A percentile compares a stretch with the other conserved stretches of the same genome.
Conservation (phyloP, 1,140 invertebrate genomes). For the Dreissena rostriformis region DNA sequence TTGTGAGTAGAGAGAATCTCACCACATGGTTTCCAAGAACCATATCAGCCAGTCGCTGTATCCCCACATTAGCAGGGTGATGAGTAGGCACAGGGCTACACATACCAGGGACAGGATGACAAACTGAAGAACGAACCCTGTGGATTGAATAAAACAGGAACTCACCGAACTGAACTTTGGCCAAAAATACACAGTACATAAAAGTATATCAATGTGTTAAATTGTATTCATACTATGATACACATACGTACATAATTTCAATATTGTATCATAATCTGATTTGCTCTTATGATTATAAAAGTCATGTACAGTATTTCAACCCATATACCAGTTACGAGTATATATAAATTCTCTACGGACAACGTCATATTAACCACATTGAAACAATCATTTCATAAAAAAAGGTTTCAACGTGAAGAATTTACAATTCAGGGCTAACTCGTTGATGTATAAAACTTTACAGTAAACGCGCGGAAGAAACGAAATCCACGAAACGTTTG, state of each 20-base stretch:
- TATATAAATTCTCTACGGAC: too few relatives aligned
- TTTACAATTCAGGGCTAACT: too few relatives aligned
- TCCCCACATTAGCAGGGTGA: conserved; percentile 47
- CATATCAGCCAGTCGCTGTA: conserved; percentile 34
- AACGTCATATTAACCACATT: too few relatives aligned
- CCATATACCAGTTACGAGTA: too few relatives aligned
- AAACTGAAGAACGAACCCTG: conserved; percentile 60
- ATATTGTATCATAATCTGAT: too few relatives aligned
- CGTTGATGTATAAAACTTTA: neutral
- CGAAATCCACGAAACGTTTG: neutral
- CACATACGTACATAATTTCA: too few relatives aligned
- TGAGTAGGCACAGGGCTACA: conserved; percentile 31
- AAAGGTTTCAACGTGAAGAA: neutral
- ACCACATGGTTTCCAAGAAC: conserved; percentile 49
- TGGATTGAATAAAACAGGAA: neutral
- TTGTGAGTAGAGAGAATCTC: neutral
- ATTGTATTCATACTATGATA: too few relatives aligned
- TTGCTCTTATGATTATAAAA: too few relatives aligned
- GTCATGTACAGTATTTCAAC: too few relatives aligned
- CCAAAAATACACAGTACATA: too few relatives aligned
- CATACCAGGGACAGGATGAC: conserved; percentile 44
- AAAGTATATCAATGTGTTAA: neutral
- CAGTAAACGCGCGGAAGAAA: too few relatives aligned
- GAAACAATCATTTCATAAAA: neutral
- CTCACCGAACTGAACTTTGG: too few relatives aligned